Base-by-base conservation (phyloP, 2,888 invertebrate genomes). In the Hyalella azteca region DNA sequence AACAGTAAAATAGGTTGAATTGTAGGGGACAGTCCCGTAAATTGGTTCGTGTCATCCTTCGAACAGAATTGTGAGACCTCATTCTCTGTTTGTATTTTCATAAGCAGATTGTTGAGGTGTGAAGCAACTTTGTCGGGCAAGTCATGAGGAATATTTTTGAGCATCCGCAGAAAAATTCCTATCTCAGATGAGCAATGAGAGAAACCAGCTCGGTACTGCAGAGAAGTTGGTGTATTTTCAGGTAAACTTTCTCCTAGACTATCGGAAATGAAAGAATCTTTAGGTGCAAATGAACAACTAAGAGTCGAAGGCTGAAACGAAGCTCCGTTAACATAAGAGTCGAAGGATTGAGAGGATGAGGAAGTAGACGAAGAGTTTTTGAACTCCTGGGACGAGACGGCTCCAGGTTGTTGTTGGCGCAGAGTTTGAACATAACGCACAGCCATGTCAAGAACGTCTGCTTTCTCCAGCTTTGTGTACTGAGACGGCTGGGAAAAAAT, bases 391-490 rank as follows among this genome's bases (percentile, higher is more conserved):
- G 54, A 2, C 3, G 29, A 54, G 29, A 26, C 26, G 7, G 54
- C 3, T 3, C 11, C 29, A 3, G 29, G 22, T 19, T 66, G 66
- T 29, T 66, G 66, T 1, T 66, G 29, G 19, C 66, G 32, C 9
- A 66, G 66, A 36, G 66, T 36, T 36, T 66, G 66, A 19, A 66
- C 66, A 36, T 66, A 66, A 3, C 66, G 66, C 66, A 66, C 66
- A 7, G 66, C 66, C 66, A 66, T 66, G 29, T 66, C 66, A 22
- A 66, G 19, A 36, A 66, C 36, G n/a, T 66, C 66, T 3, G 66
- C 66, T 36, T 66, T 66, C 36, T 66, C 66, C 22, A 66, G 66
- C 29, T 66, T 66, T n/a, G 66, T 36, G 39, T 36, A 66, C 26
- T 66, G 66, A 66, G 66, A 66, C 7, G 66, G 66, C 66, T 66